phyloP scores from a whole-genome alignment of 92 coral and sea anemone species.

The Epizoanthus scotinus region DNA sequence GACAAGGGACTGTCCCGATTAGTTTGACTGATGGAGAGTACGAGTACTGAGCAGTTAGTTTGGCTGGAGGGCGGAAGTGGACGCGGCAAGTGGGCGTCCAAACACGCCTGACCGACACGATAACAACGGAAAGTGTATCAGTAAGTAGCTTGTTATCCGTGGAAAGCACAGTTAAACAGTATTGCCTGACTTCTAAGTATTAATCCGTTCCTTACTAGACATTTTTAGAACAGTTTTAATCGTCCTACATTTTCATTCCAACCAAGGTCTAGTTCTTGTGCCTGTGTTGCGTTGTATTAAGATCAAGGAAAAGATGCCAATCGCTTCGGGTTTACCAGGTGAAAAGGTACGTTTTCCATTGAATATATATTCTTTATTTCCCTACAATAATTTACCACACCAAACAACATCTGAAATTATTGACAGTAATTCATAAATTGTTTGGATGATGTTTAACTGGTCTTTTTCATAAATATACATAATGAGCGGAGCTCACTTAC shows the following conservation, averaged over 20 bases:
- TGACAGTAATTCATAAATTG: background rate
- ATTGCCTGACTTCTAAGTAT: constrained; percentile 13
- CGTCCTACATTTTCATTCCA: background rate
- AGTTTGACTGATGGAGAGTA: no score
- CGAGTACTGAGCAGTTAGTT: no score
- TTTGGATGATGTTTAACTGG: no score
- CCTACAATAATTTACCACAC: background rate
- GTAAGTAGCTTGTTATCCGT: constrained; percentile 8
- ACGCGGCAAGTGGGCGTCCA: background rate
- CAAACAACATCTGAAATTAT: no score
- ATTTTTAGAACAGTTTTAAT: background rate
- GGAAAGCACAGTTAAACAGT: constrained; percentile 12
- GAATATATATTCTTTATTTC: background rate
- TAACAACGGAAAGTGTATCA: background rate
- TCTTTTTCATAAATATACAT: no score
- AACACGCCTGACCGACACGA: background rate
- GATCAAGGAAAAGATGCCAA: constrained; percentile 21
- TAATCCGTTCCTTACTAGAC: background rate
- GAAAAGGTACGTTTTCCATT: constrained; percentile 24
- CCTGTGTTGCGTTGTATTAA: background rate
- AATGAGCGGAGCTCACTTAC: no score
- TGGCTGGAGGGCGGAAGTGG: no score
- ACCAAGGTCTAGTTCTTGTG: background rate
- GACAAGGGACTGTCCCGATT: no score
- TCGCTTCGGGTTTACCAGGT: constrained; percentile 7